Conservation (phyloP, 2,888 invertebrate genomes). For the Luffia ferchaultella region DNA sequence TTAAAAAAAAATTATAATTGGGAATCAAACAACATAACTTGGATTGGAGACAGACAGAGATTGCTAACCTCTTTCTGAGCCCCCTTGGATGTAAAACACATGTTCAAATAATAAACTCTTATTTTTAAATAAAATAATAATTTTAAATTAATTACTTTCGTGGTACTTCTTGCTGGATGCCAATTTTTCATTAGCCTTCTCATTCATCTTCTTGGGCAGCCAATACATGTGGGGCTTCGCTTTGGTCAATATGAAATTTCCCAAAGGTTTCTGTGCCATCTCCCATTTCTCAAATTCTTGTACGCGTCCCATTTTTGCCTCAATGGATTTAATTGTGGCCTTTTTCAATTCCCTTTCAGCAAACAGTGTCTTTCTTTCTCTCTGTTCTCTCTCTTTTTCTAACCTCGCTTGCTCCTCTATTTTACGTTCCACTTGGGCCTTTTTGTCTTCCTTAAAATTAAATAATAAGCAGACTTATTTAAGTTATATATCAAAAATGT, state of each 20-base stretch:
- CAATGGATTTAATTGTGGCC: conserved; percentile 86
- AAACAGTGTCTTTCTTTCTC: conserved; percentile 86
- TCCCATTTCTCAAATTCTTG: conserved; percentile 92
- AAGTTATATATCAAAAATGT: too few species aligned
- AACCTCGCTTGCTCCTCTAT: conserved; percentile 90
- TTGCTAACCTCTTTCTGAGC: too few species aligned
- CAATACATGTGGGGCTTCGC: conserved; percentile 88
- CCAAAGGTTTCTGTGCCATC: conserved; percentile 73
- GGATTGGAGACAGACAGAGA: too few species aligned
- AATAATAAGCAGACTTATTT: background rate
- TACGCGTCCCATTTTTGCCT: conserved; percentile 88
- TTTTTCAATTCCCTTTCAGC: conserved; percentile 87
- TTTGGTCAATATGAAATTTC: conserved; percentile 87
- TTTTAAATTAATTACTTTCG: too few species aligned
- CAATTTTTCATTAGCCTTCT: conserved; percentile 72
- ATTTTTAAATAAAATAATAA: too few species aligned
- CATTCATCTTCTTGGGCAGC: conserved; percentile 81
- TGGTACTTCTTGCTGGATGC: conserved; percentile 69
- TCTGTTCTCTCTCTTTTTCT: conserved; percentile 83
- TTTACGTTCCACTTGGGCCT: conserved; percentile 88
- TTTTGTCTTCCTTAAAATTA: conserved; percentile 47
- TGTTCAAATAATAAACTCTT: too few species aligned
- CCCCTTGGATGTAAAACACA: too few species aligned
- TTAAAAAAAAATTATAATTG: too few species aligned
- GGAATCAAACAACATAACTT: too few species aligned